Evolutionary conservation across 2,888 invertebrate species (phyloP), one percentile per base, ranked within the genome.

Genomic region (Sympetrum striolatum): DNA sequence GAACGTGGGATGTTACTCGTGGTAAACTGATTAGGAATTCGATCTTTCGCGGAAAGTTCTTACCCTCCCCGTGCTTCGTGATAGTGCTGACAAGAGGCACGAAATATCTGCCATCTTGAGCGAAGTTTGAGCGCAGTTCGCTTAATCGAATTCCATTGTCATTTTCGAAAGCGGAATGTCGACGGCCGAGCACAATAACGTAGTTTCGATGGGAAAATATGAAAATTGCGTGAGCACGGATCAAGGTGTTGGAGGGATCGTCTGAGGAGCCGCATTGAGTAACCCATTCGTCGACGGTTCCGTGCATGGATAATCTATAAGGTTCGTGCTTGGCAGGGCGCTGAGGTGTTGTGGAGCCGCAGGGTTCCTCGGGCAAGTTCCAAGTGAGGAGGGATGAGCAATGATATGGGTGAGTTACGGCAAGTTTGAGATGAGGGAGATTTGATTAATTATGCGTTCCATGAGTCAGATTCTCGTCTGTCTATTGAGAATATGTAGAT

Each of bases 371-470:
- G 14, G 53, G 53, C 6, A 48, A 22, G 81, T 44, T 44, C 15
- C 2, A 44, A 53, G 82, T 1, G 53, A n/a, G 53, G 81, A 14
- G 25, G 82, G 58, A 25, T 44, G 48, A 10, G 82, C 44, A 39
- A 81, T 44, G 86, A 86, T 58, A 86, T 60, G 86, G 86, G 64
- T 64, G 35, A 86, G 86, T 86, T 86, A 86, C 60, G 60, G 86
- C 35, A 86, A 86, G 86, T 86, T 86, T 37, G 60, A 58, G 86
- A 64, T 64, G 60, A 86, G 60, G 64, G 58, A 58, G 64, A 14
- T 86, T 86, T 86, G 86, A 86, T 86, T 86, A 86, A 86, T 86
- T 86, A 86, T 60, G 86, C 37, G 86, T 60, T 37, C 86, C 60
- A 64, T n/a, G 86, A 58, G 86, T 86, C 37, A 60, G 58, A 82